Base-by-base conservation (phyloP, 2,888 invertebrate species). In the Crossocerus cetratus region DNA sequence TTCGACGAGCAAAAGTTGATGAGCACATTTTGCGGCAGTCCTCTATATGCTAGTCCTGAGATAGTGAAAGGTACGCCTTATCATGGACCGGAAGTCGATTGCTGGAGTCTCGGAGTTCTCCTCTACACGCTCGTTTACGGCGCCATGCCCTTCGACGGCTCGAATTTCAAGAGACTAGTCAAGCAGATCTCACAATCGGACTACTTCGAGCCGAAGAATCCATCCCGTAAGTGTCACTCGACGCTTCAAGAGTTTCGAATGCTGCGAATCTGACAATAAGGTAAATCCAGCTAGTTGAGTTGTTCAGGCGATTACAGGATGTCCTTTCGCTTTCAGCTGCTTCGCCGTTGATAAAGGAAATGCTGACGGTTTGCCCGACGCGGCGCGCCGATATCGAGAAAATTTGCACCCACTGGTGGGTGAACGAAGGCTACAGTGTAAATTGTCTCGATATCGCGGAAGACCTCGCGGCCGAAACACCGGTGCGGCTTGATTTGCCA, bases 91-190 rank as follows among this genome's bases (percentile, higher is more conserved):
- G 99, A 99, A 93, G 98, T 96, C 62, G 96, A 96, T 88, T 96
- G 96, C 88, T 96, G 96, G 99, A 99, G 99, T 22, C 91, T 99
- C 75, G 99, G 99, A 66, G 99, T 99, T 60, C 93, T 99, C 59
- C 93, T 99, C 11, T 99, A 99, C 91, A 99, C 99, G 58, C 93
- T 99, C 87, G 99, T 99, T 81, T 99, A 99, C 90, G 99, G 99
- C 83, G 98, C 99, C 79, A 99, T 99, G 99, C 99, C 97, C 65
- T 99, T 99, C 90, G 99, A 99, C 91, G 99, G 99, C 74, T 97
- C 98, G 77, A 98, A 99, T 92, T 99, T 99, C 91, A 98, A 98
- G 91, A 94, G 97, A 86, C 94, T 99, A 87, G 98, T 98, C 77
- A 95, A 96, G 88, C 98, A 99, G 91, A 99, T 99, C 88, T 98